Base-by-base conservation (phyloP, 2,888 invertebrate species). In the Hydraecia micacea region DNA sequence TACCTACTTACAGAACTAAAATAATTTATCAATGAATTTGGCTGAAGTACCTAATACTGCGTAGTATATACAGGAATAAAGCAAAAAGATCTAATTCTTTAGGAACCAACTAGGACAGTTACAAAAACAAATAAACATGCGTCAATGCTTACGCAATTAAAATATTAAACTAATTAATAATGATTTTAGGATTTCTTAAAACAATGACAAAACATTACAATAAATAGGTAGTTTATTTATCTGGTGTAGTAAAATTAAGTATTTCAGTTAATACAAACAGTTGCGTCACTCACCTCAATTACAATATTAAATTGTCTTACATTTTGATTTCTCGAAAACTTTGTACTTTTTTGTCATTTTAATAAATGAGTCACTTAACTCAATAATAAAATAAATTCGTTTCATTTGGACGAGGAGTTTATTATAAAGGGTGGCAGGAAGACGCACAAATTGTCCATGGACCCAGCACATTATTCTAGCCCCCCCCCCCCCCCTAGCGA, bases 171-270 rank as follows among this genome's bases (percentile, higher is more conserved):
- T 9, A 55, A 42, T 58, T 9, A 55, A 42, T 58, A 46, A 49
- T 63, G 0, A 28, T 21, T 46, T 9, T 75, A 28, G 18, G 18
- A 13, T 28, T 80, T 79, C 65, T 42, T n/a, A 58, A 72, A 79
- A 79, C 65, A n/a, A 60, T 60, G 80, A 60, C 80, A 13, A 60
- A 79, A 32, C 70, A 55, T 28, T 21, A 42, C 15, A 80, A 66
- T 52, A 71, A 32, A 62, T 60, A n/a, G 7, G 25, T 80, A 58
- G 36, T 6, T 2, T 5, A 18, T 52, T 1, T 2, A 18, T 42
- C n/a, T 8, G 49, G 2, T 2, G 42, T 9, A 21, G 25, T 73
- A 21, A 72, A 21, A 18, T 73, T 79, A 80, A n/a, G 15, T 73
- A 60, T 73, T 67, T 18, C 18, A 28, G 21, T 28, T n/a, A 75